Evolutionary conservation across 30 jellyfish, hydroid and myxozoan genomes (phyloP).

Genomic region (Haliclystus octoradiatus): DNA sequence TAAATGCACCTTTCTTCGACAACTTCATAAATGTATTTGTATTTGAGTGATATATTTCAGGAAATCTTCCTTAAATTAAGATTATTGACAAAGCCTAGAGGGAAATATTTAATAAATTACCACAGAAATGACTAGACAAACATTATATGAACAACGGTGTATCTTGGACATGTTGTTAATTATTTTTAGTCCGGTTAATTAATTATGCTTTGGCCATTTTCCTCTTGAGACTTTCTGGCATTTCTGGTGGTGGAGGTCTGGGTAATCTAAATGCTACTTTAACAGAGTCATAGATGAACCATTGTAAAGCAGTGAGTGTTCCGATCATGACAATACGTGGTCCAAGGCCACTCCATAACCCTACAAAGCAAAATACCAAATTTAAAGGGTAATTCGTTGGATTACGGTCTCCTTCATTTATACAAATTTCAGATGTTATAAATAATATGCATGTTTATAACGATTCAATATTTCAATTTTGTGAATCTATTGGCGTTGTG

Average conservation of each 20-base stretch:
- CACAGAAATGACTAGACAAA: too few relatives aligned
- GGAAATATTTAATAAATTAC: too few relatives aligned
- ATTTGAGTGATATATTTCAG: too few relatives aligned
- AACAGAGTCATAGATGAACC: slow-evolving; percentile 94
- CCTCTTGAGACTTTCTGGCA: slow-evolving; percentile 96
- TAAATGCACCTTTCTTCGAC: too few relatives aligned
- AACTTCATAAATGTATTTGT: too few relatives aligned
- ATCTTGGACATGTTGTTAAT: too few relatives aligned
- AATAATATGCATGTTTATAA: background rate
- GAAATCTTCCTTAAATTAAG: too few relatives aligned
- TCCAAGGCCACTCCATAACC: slow-evolving; percentile 95
- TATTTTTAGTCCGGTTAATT: too few relatives aligned
- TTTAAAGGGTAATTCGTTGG: background rate
- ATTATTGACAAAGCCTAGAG: too few relatives aligned
- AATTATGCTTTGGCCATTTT: slow-evolving; percentile 38
- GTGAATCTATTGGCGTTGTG: too few relatives aligned
- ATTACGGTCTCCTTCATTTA: background rate
- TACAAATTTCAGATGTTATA: background rate
- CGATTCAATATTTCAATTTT: too few relatives aligned
- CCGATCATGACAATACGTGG: slow-evolving; percentile 98
- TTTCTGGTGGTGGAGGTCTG: slow-evolving; percentile 99
- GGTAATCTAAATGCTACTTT: slow-evolving; percentile 95
- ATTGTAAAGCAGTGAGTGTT: slow-evolving; percentile 90
- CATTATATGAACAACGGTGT: too few relatives aligned
- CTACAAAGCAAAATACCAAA: slow-evolving; percentile 22